These are phyloP conservation scores for Trachemys scripta DNA, from an alignment of 2,113 vertebrate species.

Conservation along the genomic window DNA sequence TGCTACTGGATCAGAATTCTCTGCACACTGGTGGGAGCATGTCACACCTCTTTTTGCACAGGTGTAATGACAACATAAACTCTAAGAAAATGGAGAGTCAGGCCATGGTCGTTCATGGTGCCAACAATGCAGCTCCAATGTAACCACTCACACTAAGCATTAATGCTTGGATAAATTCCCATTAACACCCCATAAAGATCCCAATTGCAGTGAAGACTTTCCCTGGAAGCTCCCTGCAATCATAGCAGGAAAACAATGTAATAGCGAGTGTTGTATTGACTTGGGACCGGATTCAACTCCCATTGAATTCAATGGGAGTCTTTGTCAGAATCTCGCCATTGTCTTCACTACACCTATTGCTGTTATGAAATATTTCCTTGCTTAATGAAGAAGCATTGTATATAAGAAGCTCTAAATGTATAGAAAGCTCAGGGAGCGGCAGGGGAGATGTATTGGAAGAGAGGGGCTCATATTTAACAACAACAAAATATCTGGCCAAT, in stretches of 20 bases:
- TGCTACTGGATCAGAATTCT: background rate
- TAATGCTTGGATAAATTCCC: background rate
- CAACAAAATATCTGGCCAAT: background rate
- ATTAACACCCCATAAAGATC: background rate
- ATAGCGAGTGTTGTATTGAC: background rate
- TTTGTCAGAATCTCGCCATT: fast-evolving
- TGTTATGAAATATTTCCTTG: background rate
- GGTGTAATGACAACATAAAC: background rate
- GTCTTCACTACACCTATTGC: background rate
- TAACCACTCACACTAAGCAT: background rate
- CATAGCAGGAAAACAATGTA: background rate
- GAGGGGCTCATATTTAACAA: background rate
- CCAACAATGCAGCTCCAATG: background rate
- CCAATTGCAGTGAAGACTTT: background rate
- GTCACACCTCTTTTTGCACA: no score
- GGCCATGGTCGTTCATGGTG: background rate
- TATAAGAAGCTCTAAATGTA: background rate
- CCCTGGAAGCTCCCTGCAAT: background rate
- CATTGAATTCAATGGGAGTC: background rate
- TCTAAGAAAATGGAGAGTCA: background rate
- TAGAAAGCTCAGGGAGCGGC: background rate
- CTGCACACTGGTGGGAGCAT: background rate
- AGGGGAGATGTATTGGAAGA: constrained; percentile 6
- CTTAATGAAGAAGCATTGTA: background rate
- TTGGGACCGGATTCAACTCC: background rate